Evolutionary conservation across 2,113 vertebrate species (phyloP), one percentile per base, ranked within the genome.

Genomic region (Anas platyrhynchos): DNA sequence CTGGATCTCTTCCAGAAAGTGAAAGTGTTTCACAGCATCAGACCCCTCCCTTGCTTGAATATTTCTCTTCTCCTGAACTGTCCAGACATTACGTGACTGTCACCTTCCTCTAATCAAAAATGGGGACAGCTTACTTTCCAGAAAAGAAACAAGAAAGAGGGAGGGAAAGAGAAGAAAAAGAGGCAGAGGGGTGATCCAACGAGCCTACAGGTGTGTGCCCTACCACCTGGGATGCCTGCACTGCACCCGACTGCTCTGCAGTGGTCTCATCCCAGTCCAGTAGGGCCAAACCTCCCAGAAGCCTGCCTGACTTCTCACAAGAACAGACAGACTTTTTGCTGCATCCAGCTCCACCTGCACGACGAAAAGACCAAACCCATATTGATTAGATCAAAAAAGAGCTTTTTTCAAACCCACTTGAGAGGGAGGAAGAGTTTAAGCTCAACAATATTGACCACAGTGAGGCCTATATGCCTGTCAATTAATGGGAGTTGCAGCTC

Each of bases 241-340:
- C 34, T 54, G 74, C 50, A 62, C 58, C 44, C 41, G 38, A 22
- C 46, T 66, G 41, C 41, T 63, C 32, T 77, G 38, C 38, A 61
- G 21, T 46, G 44, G 25, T 43, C 12, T 61, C 1, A 0, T 73
- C 43, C 43, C 0, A 0, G 2, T 52, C 22, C 34, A 52, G 44
- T 44, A 44, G 50, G 22, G 58, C 22, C 38, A 76, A 55, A 76
- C 13, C 13, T 76, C 43, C 7, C 2, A 4, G 32, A 25, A 91
- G 22, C 10, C 18, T 73, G 12, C 10, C 18, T 73, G 12, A 13
- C 48, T 65, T 68, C 38, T 50, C 63, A 31, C 27, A 56, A 36
- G 20, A 68, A 73, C 1, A 55, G 7, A 25, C 41, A 67, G 25
- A 25, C 9, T 54, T 63, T 63, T 36, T 50, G 26, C 69, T 48